Conservation (phyloP, 2,797 vertebrate species). For the Xyrichtys novacula region DNA sequence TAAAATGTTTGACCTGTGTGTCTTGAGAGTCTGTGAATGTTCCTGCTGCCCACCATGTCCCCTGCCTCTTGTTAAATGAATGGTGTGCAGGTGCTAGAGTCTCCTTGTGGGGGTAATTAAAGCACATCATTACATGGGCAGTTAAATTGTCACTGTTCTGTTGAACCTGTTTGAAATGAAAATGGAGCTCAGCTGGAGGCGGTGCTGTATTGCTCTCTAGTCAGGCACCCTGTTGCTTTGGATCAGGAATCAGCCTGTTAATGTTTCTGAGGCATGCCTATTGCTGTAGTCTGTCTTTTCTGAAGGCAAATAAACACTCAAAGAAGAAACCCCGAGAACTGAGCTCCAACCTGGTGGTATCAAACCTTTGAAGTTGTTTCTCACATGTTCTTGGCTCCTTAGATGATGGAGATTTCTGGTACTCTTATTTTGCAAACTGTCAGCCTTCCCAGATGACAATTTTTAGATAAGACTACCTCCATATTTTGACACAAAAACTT, state of each 20-base stretch:
- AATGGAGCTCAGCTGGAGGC: conserved; percentile 82
- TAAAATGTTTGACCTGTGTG: background rate
- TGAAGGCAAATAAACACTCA: conserved; percentile 31
- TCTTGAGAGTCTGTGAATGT: background rate
- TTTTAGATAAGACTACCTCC: background rate
- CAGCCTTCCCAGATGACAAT: background rate
- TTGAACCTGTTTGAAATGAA: conserved; percentile 89
- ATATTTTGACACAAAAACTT: background rate
- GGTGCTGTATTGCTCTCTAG: conserved; percentile 55
- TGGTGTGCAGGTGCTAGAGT: conserved; percentile 84
- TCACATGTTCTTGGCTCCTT: background rate
- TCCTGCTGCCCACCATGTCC: conserved; percentile 41
- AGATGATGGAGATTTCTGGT: background rate
- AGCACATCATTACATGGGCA: conserved; percentile 86
- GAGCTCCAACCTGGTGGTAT: background rate
- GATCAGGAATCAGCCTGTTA: conserved; percentile 59
- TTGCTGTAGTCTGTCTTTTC: conserved; percentile 29
- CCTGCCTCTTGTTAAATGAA: conserved; percentile 68
- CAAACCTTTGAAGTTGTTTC: background rate
- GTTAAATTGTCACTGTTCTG: conserved; percentile 89
- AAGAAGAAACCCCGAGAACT: conserved; percentile 6
- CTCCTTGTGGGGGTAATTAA: conserved; percentile 85
- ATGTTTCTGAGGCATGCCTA: conserved; percentile 60
- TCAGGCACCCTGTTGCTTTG: conserved; percentile 57
- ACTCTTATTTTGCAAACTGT: background rate